Evolutionary conservation across 2,888 invertebrate species (phyloP), one percentile per base, ranked within the genome.

Genomic region (Dorcus parallelipipedus): DNA sequence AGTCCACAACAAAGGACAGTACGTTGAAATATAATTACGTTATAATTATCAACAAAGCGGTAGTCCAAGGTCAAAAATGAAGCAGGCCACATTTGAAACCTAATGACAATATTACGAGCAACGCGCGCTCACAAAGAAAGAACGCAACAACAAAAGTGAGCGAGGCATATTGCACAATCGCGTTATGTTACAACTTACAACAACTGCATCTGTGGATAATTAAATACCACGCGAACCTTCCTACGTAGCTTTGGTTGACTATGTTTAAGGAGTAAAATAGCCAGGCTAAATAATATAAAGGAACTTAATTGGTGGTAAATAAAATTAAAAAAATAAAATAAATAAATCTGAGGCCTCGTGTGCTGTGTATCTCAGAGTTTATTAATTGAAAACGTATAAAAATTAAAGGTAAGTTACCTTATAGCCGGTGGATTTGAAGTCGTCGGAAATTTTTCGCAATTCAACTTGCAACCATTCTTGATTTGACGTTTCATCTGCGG

Each of bases 1-100:
- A 64, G 54, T 54, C 62, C 59, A 53, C 55, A 72, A 73, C 72
- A 73, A 73, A 73, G 73, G 68, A 71, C 67, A 71, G 63, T 71
- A 33, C 70, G 63, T 71, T 72, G 70, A 69, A 72, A 70, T 71
- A 70, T 71, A 73, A 76, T 74, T 73, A 69, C 69, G 67, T 71
- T 74, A 71, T 71, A 75, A 75, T 75, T 77, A 75, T 73, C 74
- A 73, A 69, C 66, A 69, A 73, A 71, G 73, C 72, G 70, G 71
- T 71, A 72, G 61, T 70, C 68, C 75, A 76, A 76, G 76, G 76
- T 70, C 67, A 69, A 63, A 20, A 68, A 67, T 72, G 68, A 70
- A 72, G 60, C 62, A 62, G 62, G 58, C 63, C 64, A 60, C 53
- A 48, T 65, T 63, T 58, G 56, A 57, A 54, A 64, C 50, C 14